Percentiles rank a stretch among this genome's conserved stretches.
These are phyloP conservation scores for Drosophila ohnishii DNA, from an alignment of 1,140 invertebrate genomes.

Conservation along the genomic window DNA sequence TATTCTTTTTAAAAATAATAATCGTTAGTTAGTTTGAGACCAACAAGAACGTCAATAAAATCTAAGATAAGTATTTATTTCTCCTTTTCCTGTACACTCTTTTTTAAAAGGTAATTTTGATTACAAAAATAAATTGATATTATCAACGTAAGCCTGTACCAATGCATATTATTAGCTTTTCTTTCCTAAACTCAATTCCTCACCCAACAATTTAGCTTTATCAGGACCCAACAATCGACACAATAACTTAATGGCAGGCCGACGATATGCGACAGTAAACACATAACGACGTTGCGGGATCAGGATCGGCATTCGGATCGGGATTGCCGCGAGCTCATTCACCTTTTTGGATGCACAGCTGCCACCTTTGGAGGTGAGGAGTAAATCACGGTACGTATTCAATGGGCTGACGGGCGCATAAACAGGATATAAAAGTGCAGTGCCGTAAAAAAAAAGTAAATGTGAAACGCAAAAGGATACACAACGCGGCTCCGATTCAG, in stretches of 20 bases:
- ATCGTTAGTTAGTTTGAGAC: too few relatives aligned
- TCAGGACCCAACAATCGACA: conserved; percentile 19
- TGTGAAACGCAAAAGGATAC: conserved; percentile 56
- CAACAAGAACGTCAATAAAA: background rate
- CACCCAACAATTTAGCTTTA: conserved; percentile 19
- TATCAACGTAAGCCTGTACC: background rate
- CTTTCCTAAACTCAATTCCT: background rate
- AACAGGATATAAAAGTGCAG: conserved; percentile 82
- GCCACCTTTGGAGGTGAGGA: conserved; percentile 29
- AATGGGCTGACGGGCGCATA: conserved; percentile 64
- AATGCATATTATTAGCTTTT: background rate
- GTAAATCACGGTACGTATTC: conserved; percentile 63
- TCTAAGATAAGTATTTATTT: background rate
- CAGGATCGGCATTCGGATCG: conserved; percentile 12
- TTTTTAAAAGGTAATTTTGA: background rate
- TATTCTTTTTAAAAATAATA: too few relatives aligned
- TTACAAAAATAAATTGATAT: background rate
- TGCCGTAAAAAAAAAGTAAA: conserved; percentile 48
- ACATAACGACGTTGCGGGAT: conserved; percentile 47
- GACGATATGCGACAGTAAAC: conserved; percentile 43
- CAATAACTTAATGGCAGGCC: conserved; percentile 27
- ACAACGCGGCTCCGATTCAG: conserved; percentile 25
- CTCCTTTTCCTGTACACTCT: background rate
- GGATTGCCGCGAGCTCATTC: conserved; percentile 43
- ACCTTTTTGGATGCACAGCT: conserved; percentile 53